phyloP scores from a whole-genome alignment of 2,888 invertebrate genomes.

The Melanotus villosus region DNA sequence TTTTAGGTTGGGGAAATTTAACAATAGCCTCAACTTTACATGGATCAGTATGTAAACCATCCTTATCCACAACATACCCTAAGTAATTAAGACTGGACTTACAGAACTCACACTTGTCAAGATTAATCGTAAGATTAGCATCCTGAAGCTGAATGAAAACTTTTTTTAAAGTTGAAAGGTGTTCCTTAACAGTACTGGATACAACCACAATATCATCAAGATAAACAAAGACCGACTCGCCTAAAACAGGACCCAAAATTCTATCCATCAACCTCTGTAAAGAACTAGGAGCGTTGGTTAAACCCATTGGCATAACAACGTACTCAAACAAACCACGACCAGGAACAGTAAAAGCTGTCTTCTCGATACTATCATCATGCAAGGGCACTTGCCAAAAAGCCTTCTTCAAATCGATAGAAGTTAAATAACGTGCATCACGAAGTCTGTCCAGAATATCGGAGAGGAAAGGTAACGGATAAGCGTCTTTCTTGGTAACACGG shows the following conservation, averaged over 20 bases:
- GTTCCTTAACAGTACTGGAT: neutral
- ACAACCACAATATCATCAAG: conserved; percentile 13
- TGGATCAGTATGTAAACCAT: neutral
- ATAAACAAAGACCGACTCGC: conserved; percentile 1
- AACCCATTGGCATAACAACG: neutral
- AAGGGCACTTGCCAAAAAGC: conserved; percentile 9
- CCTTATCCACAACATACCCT: neutral
- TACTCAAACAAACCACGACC: conserved; percentile 6
- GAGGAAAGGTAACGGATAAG: neutral
- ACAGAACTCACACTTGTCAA: too few relatives aligned
- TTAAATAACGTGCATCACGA: neutral
- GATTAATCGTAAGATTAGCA: too few relatives aligned
- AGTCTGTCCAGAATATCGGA: neutral
- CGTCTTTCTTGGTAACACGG: neutral
- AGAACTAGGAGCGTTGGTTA: conserved; percentile 1
- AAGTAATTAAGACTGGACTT: neutral
- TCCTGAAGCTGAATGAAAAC: too few relatives aligned
- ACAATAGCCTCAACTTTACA: neutral
- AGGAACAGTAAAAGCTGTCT: conserved; percentile 7
- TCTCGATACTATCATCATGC: neutral
- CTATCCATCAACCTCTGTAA: neutral
- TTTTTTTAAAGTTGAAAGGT: neutral
- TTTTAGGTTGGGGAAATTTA: conserved; percentile 25
- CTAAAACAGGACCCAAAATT: neutral
- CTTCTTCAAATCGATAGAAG: neutral